phyloP scores from a whole-genome alignment of 2,797 vertebrate species.

The Acanthurus tractus region DNA sequence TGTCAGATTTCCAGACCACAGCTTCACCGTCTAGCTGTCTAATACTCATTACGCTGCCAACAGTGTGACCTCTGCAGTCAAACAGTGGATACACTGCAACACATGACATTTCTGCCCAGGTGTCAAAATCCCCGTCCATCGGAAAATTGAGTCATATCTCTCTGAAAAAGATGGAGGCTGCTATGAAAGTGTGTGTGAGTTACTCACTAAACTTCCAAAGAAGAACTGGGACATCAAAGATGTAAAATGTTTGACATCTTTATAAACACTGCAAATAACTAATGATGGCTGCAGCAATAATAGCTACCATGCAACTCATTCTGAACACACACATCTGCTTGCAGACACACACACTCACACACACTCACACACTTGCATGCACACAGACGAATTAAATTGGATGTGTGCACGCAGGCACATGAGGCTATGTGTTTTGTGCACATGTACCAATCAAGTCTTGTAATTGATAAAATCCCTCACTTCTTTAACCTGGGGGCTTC shows the following conservation, averaged over 20 bases:
- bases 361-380: not conserved
- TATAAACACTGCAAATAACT: conserved; percentile 78
- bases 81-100: conserved; percentile 67
- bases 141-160: conserved; percentile 68
- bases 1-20: conserved; percentile 82
- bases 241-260: conserved; percentile 80
- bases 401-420: conserved; percentile 54
- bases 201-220: conserved; percentile 40
- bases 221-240: conserved; percentile 69
- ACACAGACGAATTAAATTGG: conserved; percentile 49
- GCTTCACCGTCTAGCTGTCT: conserved; percentile 72
- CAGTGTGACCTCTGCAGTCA: conserved; percentile 80
- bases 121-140: conserved; percentile 62
- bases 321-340: conserved; percentile 34
- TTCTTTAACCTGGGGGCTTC: conserved; percentile 79
- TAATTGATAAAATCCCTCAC: conserved; percentile 77
- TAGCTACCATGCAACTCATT: conserved; percentile 68
- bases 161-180: conserved; percentile 32
- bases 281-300: conserved; percentile 70
- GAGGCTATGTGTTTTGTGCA: conserved; percentile 54
- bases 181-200: conserved; percentile 48
- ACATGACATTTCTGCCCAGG: conserved; percentile 72
- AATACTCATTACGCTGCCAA: conserved; percentile 75
- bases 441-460: conserved; percentile 78
- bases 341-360: conserved; percentile 1